phyloP scores from a whole-genome alignment of 1,140 invertebrate species.

The Brachionus calyciflorus region DNA sequence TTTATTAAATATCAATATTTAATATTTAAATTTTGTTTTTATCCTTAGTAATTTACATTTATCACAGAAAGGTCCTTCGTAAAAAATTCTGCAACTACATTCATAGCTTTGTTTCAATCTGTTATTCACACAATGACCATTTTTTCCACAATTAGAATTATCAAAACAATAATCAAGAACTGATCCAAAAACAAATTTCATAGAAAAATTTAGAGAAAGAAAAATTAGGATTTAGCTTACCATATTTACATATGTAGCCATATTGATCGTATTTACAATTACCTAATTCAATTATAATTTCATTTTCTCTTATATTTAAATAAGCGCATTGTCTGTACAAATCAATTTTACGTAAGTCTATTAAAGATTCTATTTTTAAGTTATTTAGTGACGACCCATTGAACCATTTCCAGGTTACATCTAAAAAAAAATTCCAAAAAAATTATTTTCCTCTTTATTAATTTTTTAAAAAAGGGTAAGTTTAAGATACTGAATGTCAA shows the following conservation, averaged over 20 bases:
- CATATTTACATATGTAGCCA: conserved; percentile 41
- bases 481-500: neutral
- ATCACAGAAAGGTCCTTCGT: conserved; percentile 8
- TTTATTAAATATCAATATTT: no score
- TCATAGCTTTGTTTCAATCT: neutral
- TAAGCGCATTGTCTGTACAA: conserved; percentile 21
- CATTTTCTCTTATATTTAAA: conserved; percentile 21
- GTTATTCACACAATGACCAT: conserved; percentile 15
- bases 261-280: conserved; percentile 16
- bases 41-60: no score
- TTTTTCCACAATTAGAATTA: conserved; percentile 17
- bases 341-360: neutral
- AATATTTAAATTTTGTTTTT: no score
- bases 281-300: conserved; percentile 13
- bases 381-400: neutral
- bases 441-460: no score
- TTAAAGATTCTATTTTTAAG: neutral
- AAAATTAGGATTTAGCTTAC: neutral
- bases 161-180: conserved; percentile 39
- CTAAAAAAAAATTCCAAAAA: neutral
- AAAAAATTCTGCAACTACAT: conserved; percentile 35
- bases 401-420: conserved; percentile 7
- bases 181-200: neutral
- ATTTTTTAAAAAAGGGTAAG: neutral
- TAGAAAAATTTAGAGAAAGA: neutral